Conservation (phyloP, 1,140 invertebrate species). For the Pseudobourletiella spinata region DNA sequence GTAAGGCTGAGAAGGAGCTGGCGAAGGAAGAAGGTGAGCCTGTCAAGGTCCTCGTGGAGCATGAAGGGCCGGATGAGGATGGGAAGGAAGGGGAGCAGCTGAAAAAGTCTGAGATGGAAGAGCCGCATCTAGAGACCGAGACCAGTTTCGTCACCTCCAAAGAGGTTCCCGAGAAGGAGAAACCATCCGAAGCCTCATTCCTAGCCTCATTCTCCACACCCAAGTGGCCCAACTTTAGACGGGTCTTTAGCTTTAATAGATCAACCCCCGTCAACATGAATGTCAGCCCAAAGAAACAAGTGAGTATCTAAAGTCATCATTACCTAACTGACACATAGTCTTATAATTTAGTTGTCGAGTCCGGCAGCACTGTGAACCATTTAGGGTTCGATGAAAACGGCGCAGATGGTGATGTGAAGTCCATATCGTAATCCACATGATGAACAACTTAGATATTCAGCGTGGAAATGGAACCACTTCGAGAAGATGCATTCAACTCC, state of each 20-base stretch:
- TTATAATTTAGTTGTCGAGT: not conserved
- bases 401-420: not conserved
- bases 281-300: not conserved
- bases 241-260: conserved; percentile 20
- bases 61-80: not conserved
- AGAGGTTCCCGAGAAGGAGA: not conserved
- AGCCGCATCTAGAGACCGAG: not conserved
- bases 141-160: not conserved
- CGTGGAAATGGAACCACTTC: too few relatives aligned
- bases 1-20: not conserved
- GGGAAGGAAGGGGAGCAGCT: not conserved
- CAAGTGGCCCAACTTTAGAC: conserved; percentile 15
- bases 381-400: not conserved
- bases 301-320: not conserved
- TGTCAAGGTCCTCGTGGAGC: too few relatives aligned
- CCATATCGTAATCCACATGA: not conserved
- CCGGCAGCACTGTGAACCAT: not conserved
- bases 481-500: too few relatives aligned
- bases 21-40: not conserved
- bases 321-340: not conserved
- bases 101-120: not conserved
- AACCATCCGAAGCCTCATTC: conserved; percentile 9
- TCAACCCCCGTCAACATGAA: conserved; percentile 4
- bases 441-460: not conserved
- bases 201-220: conserved; percentile 14